Percentiles rank a stretch among this genome's conserved stretches.
These are phyloP conservation scores for Euleptes europaea DNA, from an alignment of 2,113 vertebrate species.

Conservation along the genomic window DNA sequence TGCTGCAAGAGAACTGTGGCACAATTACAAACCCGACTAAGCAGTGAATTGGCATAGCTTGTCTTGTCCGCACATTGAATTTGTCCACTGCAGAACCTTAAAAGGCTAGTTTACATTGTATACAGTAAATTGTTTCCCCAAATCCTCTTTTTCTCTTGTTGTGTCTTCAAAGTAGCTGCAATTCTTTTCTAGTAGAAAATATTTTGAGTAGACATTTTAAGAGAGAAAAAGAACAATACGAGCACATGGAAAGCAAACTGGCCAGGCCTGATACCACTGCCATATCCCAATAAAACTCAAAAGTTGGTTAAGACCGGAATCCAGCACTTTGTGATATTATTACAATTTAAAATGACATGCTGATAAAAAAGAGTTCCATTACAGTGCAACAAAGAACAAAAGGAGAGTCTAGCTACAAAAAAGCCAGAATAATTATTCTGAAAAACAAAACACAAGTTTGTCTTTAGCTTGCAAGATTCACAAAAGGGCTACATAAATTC, in stretches of 20 bases:
- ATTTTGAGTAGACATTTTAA: background rate
- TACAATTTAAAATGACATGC: conserved; percentile 8
- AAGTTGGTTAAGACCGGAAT: conserved; percentile 19
- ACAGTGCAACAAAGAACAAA: conserved; percentile 17
- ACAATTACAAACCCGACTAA: conserved; percentile 35
- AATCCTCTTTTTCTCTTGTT: conserved; percentile 28
- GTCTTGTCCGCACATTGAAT: conserved; percentile 17
- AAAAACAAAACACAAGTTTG: conserved; percentile 49
- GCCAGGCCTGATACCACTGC: background rate
- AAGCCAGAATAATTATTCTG: conserved; percentile 35
- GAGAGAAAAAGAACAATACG: conserved; percentile 9
- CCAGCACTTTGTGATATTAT: conserved; percentile 7
- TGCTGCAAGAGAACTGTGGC: conserved; percentile 40
- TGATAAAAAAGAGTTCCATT: background rate
- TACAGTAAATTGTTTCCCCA: conserved; percentile 9
- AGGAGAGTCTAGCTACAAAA: conserved; percentile 23
- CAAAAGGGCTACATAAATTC: conserved; percentile 16
- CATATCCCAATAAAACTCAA: background rate
- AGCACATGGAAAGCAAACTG: background rate
- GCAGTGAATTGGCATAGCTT: conserved; percentile 31
- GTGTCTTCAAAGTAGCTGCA: conserved; percentile 47
- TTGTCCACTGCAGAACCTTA: background rate
- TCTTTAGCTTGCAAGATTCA: background rate
- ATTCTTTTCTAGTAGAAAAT: conserved; percentile 16
- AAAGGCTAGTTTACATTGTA: conserved; percentile 43